Base-by-base conservation (phyloP, 2,888 invertebrate species). In the Synanthedon myopaeformis region DNA sequence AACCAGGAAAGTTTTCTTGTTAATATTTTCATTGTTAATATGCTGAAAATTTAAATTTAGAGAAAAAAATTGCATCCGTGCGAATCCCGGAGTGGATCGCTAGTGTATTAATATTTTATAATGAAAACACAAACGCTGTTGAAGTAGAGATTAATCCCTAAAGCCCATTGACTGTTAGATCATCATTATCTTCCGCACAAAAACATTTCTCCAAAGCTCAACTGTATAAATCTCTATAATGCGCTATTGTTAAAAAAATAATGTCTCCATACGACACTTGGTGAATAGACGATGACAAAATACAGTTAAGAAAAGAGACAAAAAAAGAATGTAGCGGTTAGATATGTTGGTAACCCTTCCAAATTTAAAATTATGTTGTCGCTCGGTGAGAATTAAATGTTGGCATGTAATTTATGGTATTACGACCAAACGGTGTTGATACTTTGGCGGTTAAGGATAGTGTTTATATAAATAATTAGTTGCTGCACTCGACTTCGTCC, bases 321-420 rank as follows among this genome's bases (percentile, higher is more conserved):
- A 57, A 62, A 69, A 68, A 69, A 69, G 66, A 63, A 54, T 69
- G 70, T 74, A 79, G 82, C 72, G 82, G 83, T 82, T 77, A 63
- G 58, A 61, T 64, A 10, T 35, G 35, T 35, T 35, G 35, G 35
- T 35, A 56, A 69, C 74, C 76, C 76, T 74, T 72, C 66, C 61
- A 60, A 58, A 66, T 66, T 70, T 62, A 59, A 69, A 71, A 75
- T 78, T 72, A 78, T 73, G 71, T 69, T 75, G 70, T 76, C 72
- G 62, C 35, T 64, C 67, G 55, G 55, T 71, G 69, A 67, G 75
- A 76, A 74, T 75, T 71, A 71, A 72, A 75, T 75, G 69, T 66
- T 45, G 45, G 45, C 45, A 45, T 45, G 45, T 45, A 45, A 45
- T 45, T n/a, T 45, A 45, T 45, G 45, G 3, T 45, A 13, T 45